Evolutionary conservation across 2,113 vertebrate genomes (phyloP), one percentile per base, ranked within the genome.

Genomic region (Cololabis saira): DNA sequence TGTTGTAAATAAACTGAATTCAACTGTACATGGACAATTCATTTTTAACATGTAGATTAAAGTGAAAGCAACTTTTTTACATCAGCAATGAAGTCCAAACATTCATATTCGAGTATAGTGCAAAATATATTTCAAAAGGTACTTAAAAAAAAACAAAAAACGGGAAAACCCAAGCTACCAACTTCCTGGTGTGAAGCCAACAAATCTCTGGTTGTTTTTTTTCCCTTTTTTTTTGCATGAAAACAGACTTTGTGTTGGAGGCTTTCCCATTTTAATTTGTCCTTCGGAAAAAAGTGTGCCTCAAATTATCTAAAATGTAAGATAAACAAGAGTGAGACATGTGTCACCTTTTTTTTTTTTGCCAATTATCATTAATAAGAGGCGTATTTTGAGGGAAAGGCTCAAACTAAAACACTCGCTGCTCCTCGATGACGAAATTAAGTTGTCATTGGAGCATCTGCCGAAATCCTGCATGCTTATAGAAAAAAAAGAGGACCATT

Each of bases 401-500:
- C 78, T 83, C 50, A 63, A 85, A 92, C 51, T 61, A 83, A 76
- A 84, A 90, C 84, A 88, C 83, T 89, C 71, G 67, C 53, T 69
- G 84, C 82, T 93, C 92, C 84, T 89, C 85, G 48, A 76, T 89
- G 83, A 59, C 70, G 81, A 92, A 90, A 92, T 91, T 89, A 90
- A 80, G 51, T 84, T 95, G 92, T 95, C 91, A 92, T 89, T 94
- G 90, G 93, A 94, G 93, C 91, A 86, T 92, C 93, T 93, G 92
- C 93, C 88, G 87, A 90, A 92, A 87, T 85, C 91, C 88, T 85
- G 90, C 92, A 90, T 80, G 88, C 86, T 93, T 92, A 90, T 88
- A 49, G 57, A 37, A 30, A 72, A 71, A 79, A 87, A 78, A 92
- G 92, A 87, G 89, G 78, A 82, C 84, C 81, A 82, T 90, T 91